Base-by-base conservation (phyloP, 2,113 vertebrate species). In the Noctilio leporinus region DNA sequence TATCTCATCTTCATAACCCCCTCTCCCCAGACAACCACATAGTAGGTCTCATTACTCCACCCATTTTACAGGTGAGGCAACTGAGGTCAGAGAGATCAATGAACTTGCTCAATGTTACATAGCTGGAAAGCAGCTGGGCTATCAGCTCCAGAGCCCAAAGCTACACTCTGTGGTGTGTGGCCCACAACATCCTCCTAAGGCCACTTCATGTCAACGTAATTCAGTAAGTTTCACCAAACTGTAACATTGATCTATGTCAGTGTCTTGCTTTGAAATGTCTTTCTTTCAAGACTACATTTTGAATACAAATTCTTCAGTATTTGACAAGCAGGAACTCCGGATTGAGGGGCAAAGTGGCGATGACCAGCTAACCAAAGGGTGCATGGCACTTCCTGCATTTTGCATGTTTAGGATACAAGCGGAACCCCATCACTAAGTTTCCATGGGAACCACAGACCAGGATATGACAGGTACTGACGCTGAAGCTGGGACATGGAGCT, bases 401-500 rank as follows among this genome's bases (percentile, higher is more conserved):
- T 30, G 0, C 17, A 33, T 51, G 30, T 72, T 90, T 30, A 28
- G 65, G 8, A 28, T 67, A 40, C 53, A 26, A 62, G 11, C 16
- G 10, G 65, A 81, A 89, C 8, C 20, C 30, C 45, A 38, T 69
- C n/a, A 69, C 65, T 22, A 40, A 40, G 97, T 97, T 96, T 93
- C 96, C 83, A 0, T 62, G 65, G 97, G 72, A 93, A 89, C 96
- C 19, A 5, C n/a, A 4, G 7, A 35, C 28, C 20, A 1, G 28
- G 28, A 28, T 11, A 40, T 9, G 12, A 30, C 64, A 19, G 8
- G 43, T 22, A 10, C 5, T 3, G 12, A 57, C 4, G 81, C 72
- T 59, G 20, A 57, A 4, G 81, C 70, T 67, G 26, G 1, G n/a
- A 0, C 35, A 99, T 99, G 99, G 98, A 99, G 19, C 98, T 99